Evolutionary conservation across 2,113 vertebrate species (phyloP), one percentile per base, ranked within the genome.

Genomic region (Formicarius rufipectus): DNA sequence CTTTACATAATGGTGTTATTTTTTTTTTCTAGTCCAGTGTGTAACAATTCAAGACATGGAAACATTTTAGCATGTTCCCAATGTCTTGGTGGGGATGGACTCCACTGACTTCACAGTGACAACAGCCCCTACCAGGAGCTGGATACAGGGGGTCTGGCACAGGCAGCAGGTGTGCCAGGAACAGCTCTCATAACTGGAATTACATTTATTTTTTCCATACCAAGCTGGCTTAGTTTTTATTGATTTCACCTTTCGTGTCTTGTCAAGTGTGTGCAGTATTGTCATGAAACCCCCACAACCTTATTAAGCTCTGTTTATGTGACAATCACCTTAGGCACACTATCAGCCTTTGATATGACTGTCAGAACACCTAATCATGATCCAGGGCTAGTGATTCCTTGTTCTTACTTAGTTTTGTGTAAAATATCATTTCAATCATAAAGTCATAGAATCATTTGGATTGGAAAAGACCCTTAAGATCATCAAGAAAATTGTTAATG

Each of bases 151-250:
- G 2, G 24, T 77, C 50, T 62, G 28, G 45, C n/a, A 66, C 6
- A n/a, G 17, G 52, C 31, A 75, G 55, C 2, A 3, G 21, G 45
- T 35, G n/a, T 8, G 4, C 16, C 1, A 0, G 22, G 27, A n/a
- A 35, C 21, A 90, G 28, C 15, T 56, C 35, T 76, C 11, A 6
- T 25, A 64, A 42, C 14, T 5, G 3, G 40, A 84, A 68, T 30
- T 45, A 59, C 23, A 72, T 71, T 77, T 84, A 60, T 24, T 62
- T 87, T 76, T 39, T 69, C 59, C 31, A 35, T 53, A 53, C 12
- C 84, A 10, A 81, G 9, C 10, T 64, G 63, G 18, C 14, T 42
- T 68, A 58, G 59, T 33, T 84, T 83, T 56, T 74, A 63, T 21
- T 62, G 14, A 39, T 69, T 74, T 74, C 31, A 42, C 21, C 8